Evolutionary conservation across 2,888 invertebrate genomes (phyloP).

Genomic region (Phortica okadai): DNA sequence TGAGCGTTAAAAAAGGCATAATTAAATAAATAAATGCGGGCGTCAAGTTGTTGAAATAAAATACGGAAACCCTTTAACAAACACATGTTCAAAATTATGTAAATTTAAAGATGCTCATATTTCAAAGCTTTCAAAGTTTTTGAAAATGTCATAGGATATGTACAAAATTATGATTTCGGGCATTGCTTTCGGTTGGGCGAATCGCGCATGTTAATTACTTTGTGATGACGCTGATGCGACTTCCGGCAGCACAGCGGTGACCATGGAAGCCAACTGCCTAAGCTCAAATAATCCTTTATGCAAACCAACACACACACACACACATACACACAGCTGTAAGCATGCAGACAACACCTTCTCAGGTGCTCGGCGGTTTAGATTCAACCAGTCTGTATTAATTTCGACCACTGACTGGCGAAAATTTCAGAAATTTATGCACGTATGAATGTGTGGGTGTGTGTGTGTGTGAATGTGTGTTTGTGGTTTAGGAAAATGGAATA

Average conservation of each 20-base stretch:
- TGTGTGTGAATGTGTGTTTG: slow-evolving; percentile 46
- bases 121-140: neutral
- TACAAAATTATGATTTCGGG: slow-evolving; percentile 11
- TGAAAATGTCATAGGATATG: neutral
- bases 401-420: slow-evolving; percentile 54
- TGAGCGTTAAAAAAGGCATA: neutral
- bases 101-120: slow-evolving; percentile 7
- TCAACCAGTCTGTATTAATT: slow-evolving; percentile 35
- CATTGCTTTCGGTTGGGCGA: neutral
- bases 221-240: slow-evolving; percentile 5
- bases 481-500: slow-evolving; percentile 69
- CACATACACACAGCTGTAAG: slow-evolving; percentile 24
- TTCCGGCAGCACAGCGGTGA: slow-evolving; percentile 16
- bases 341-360: neutral
- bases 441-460: slow-evolving; percentile 46
- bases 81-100: slow-evolving; percentile 7
- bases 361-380: slow-evolving; percentile 4
- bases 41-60: neutral
- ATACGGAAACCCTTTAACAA: slow-evolving; percentile 17
- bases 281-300: slow-evolving; percentile 57
- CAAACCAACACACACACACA: slow-evolving; percentile 54
- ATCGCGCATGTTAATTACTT: slow-evolving; percentile 3
- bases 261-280: slow-evolving; percentile 46
- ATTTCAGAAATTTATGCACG: slow-evolving; percentile 45
- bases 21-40: slow-evolving; percentile 18